These are phyloP conservation scores for Nephrotoma appendiculata DNA, from an alignment of 2,888 invertebrate genomes.

Conservation along the genomic window DNA sequence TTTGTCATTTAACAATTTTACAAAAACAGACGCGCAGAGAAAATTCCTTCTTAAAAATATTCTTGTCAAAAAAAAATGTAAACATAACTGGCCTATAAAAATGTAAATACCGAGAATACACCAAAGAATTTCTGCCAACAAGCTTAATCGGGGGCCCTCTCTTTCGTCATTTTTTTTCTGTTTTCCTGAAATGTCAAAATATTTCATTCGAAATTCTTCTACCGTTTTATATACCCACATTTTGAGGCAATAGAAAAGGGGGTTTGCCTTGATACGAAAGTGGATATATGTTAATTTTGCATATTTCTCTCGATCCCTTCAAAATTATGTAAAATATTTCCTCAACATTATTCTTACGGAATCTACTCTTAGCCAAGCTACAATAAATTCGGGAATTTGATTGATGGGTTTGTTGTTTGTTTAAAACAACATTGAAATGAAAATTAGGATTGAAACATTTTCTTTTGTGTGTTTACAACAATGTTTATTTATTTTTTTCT, in stretches of 20 bases:
- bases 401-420: background rate
- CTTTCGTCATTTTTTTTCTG: background rate
- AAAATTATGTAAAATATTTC: background rate
- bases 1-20: background rate
- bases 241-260: background rate
- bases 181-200: background rate
- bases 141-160: background rate
- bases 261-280: background rate
- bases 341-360: background rate
- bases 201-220: background rate
- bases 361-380: background rate
- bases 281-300: background rate
- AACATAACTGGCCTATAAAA: background rate
- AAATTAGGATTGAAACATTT: background rate
- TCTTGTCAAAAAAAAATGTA: background rate
- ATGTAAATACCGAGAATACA: background rate
- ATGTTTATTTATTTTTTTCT: background rate
- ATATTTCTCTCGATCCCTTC: background rate
- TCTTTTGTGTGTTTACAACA: background rate
- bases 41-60: background rate
- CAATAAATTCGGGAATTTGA: background rate
- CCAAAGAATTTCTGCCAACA: background rate
- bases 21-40: background rate
- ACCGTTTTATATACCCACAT: background rate
- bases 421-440: background rate